Conservation (phyloP, 2,888 invertebrate genomes). For the Standfussiana lucernea region DNA sequence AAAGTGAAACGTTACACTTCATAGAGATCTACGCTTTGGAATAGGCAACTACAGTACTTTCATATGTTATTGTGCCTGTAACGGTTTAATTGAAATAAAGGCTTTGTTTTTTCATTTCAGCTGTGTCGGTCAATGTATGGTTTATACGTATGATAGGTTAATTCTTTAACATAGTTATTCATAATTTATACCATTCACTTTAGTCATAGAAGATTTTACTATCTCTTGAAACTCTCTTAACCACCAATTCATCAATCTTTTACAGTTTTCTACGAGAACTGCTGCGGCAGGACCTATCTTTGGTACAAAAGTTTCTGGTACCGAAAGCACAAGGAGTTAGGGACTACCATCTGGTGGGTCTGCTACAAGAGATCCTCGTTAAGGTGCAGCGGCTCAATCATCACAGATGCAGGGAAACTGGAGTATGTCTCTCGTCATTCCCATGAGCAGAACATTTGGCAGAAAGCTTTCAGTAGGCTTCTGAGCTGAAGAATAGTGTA, state of each 20-base stretch:
- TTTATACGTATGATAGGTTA: background rate
- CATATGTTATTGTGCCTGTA: no score
- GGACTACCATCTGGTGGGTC: constrained; percentile 72
- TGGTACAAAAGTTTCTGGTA: constrained; percentile 69
- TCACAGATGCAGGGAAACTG: constrained; percentile 66
- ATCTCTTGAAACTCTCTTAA: no score
- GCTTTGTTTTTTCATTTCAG: background rate
- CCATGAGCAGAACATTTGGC: constrained; percentile 66
- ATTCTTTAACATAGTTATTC: background rate
- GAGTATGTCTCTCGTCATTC: constrained; percentile 66
- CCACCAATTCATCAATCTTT: background rate
- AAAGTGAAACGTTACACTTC: no score
- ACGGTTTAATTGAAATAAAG: no score
- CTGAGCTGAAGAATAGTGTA: constrained; percentile 44
- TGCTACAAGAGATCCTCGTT: constrained; percentile 71
- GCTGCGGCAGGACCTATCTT: constrained; percentile 62
- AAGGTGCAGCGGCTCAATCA: constrained; percentile 70
- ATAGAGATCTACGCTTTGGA: no score
- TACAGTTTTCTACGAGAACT: constrained; percentile 66
- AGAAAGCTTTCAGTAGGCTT: constrained; percentile 58
- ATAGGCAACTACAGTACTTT: no score
- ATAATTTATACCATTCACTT: background rate
- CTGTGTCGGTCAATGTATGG: background rate
- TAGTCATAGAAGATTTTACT: background rate
- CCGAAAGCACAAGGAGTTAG: constrained; percentile 66